Conservation (phyloP, 2,888 invertebrate species). For the Hypomecis atomaria region DNA sequence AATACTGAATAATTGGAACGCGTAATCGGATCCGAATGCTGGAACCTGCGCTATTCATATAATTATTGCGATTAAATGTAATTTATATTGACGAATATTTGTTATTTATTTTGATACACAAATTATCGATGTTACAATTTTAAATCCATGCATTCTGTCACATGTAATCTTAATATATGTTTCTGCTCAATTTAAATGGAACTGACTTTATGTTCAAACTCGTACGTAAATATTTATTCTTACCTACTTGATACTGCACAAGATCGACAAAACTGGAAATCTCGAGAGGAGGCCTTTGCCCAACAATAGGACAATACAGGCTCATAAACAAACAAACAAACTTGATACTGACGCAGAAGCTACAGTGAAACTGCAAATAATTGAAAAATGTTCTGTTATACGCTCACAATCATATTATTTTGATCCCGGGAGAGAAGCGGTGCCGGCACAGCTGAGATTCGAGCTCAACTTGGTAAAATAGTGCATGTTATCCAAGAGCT, state of each 20-base stretch:
- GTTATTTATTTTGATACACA: slow-evolving; percentile 17
- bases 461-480: slow-evolving; percentile 38
- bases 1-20: slow-evolving; percentile 76
- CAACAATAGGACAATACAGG: too few species aligned
- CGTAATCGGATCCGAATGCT: slow-evolving; percentile 50
- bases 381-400: slow-evolving; percentile 4
- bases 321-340: too few species aligned
- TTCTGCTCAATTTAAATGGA: too few species aligned
- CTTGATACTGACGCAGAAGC: not conserved
- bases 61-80: slow-evolving; percentile 24
- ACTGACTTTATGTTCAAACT: too few species aligned
- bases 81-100: slow-evolving; percentile 18
- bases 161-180: not conserved
- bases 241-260: too few species aligned
- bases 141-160: not conserved
- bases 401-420: slow-evolving; percentile 8
- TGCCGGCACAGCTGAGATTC: slow-evolving; percentile 31
- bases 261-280: too few species aligned
- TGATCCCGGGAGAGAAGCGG: slow-evolving; percentile 16
- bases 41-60: slow-evolving; percentile 36
- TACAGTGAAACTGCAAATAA: not conserved
- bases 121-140: not conserved
- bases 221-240: too few species aligned
- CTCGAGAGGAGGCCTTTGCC: too few species aligned
- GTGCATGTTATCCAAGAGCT: slow-evolving; percentile 31